Percentiles rank a stretch among this genome's conserved stretches.
phyloP scores from a whole-genome alignment of 2,797 vertebrate genomes.

The Cryptoprocta ferox region DNA sequence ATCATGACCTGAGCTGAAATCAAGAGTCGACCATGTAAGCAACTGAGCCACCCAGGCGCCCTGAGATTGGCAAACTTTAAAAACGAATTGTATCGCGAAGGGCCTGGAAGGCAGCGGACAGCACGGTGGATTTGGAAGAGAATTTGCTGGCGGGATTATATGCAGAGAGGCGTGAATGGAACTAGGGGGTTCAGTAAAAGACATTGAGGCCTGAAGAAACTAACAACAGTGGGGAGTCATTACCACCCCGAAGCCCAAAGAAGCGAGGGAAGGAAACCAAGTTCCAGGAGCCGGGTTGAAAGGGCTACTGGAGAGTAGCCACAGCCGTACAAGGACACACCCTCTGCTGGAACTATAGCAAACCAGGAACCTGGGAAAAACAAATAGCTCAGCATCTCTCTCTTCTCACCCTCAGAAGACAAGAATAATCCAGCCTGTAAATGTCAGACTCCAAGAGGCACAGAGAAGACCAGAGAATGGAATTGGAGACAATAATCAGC shows the following conservation, averaged over 20 bases:
- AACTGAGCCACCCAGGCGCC: too few relatives aligned
- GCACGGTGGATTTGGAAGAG: background rate
- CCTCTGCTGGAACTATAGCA: background rate
- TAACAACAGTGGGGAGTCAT: background rate
- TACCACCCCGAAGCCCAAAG: background rate
- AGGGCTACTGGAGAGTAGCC: background rate
- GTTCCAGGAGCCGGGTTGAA: background rate
- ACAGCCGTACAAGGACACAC: background rate
- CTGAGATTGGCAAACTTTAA: background rate
- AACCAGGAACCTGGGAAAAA: background rate
- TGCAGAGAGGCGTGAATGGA: background rate
- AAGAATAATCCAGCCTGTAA: background rate
- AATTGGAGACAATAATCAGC: background rate
- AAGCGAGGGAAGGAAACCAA: background rate
- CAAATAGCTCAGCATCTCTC: background rate
- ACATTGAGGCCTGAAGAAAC: background rate
- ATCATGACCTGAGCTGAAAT: too few relatives aligned
- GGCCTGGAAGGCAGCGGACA: background rate
- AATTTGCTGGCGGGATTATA: background rate
- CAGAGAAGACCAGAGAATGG: background rate
- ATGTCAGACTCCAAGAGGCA: background rate
- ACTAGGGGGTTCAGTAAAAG: background rate
- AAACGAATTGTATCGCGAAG: background rate
- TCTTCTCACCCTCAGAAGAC: background rate
- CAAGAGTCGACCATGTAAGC: too few relatives aligned